Evolutionary conservation across 2,888 invertebrate genomes (phyloP), one percentile per base, ranked within the genome.

Genomic region (Drosophila paranaensis): DNA sequence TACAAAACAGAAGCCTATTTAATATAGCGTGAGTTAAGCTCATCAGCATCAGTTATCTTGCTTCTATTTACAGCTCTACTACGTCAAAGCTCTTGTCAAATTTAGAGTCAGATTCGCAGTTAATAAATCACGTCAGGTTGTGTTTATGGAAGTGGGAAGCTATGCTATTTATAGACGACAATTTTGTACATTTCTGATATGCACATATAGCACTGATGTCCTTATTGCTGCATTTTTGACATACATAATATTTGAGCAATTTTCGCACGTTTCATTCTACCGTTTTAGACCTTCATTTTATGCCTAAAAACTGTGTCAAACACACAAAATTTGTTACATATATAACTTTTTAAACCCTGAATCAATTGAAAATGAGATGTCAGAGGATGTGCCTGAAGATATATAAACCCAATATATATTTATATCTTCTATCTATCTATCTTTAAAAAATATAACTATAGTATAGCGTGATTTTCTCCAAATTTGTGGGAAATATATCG

Each of bases 271-370:
- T 48, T 27, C 2, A 46, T n/a, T 14, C 27, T 27, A 46, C 4
- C 27, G 14, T 46, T 30, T 48, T 48, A 30, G n/a, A 30, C 27
- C 27, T 48, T 30, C 2, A 30, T 4, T 6, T 48, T n/a, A 48
- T 48, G n/a, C 6, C n/a, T n/a, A n/a, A 30, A 48, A 48, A 48
- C 48, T 48, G 16, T 16, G 48, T 16, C 48, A 30, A 48, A n/a
- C 30, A 30, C 10, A n/a, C 30, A 33, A n/a, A 30, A 48, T 30
- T 30, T n/a, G 10, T n/a, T 11, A n/a, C 27, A 27, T 27, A 46
- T n/a, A n/a, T 9, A 46, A 4, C 46, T n/a, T 30, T n/a, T n/a
- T n/a, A n/a, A n/a, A n/a, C n/a, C n/a, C n/a, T n/a, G n/a, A n/a
- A n/a, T n/a, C n/a, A n/a, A n/a, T n/a, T n/a, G n/a, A n/a, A n/a